Conservation (phyloP, 30 jellyfish, hydroid and myxozoan species). For the Aurelia sp. region DNA sequence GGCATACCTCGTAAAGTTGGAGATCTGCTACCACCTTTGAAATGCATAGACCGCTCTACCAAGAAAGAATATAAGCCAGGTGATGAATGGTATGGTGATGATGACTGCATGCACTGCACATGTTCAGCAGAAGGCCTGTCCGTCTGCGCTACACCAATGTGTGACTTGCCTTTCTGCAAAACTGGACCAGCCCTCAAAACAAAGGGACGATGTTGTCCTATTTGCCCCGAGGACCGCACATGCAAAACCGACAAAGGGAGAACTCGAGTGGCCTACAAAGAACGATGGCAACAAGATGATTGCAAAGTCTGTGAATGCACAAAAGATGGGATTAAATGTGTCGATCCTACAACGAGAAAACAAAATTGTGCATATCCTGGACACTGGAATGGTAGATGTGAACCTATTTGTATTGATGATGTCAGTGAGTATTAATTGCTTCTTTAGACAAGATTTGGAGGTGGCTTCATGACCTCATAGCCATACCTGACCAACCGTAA, state of each 20-base stretch:
- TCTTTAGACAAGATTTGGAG: not conserved
- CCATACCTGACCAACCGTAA: too few relatives aligned
- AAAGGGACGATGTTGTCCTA: conserved; percentile 86
- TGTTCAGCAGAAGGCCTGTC: conserved; percentile 62
- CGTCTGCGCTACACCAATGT: conserved; percentile 86
- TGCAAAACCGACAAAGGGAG: conserved; percentile 61
- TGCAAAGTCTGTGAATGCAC: conserved; percentile 83
- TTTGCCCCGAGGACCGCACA: conserved; percentile 66
- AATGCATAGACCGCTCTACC: conserved; percentile 31
- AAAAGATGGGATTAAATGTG: conserved; percentile 58
- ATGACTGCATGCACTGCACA: conserved; percentile 80
- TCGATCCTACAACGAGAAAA: conserved; percentile 34
- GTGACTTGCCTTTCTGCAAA: conserved; percentile 77
- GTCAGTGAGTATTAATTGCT: conserved; percentile 2
- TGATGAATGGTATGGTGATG: conserved; percentile 76
- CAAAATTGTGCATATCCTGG: conserved; percentile 48
- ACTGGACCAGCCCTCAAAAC: conserved; percentile 64
- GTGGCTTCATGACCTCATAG: too few relatives aligned
- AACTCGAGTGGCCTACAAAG: conserved; percentile 43
- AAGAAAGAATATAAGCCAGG: conserved; percentile 44
- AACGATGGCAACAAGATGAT: conserved; percentile 64
- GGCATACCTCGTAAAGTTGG: not conserved
- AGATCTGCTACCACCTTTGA: not conserved
- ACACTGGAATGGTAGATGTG: conserved; percentile 59
- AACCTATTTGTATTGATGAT: conserved; percentile 52